Evolutionary conservation across 2,888 invertebrate species (phyloP).

Genomic region (Drosophila kanekoi): DNA sequence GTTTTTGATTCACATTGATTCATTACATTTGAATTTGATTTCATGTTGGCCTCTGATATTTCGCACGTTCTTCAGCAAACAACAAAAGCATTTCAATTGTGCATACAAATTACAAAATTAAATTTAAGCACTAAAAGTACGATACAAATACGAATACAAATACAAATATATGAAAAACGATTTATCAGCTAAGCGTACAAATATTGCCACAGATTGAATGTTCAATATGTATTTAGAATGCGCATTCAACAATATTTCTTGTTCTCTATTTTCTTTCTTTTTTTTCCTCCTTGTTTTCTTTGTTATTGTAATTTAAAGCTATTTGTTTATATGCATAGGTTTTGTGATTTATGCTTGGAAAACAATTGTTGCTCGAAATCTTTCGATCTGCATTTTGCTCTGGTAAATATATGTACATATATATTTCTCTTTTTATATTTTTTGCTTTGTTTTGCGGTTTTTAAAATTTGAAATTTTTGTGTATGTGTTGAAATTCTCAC

Average conservation of each 20-base stretch:
- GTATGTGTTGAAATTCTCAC: slow-evolving; percentile 65
- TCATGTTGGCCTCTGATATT: slow-evolving; percentile 30
- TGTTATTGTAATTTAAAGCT: slow-evolving; percentile 69
- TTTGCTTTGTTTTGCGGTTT: slow-evolving; percentile 7
- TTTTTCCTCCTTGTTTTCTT: slow-evolving; percentile 15
- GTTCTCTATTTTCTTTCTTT: slow-evolving; percentile 5
- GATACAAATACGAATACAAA: slow-evolving; percentile 40
- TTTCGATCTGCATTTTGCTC: slow-evolving; percentile 26
- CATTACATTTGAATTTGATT: slow-evolving; percentile 30
- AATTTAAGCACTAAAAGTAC: slow-evolving; percentile 52
- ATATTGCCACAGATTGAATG: slow-evolving; percentile 54
- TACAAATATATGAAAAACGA: slow-evolving; percentile 37
- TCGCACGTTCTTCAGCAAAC: slow-evolving; percentile 56
- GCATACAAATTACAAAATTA: slow-evolving; percentile 42
- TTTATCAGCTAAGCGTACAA: slow-evolving; percentile 48
- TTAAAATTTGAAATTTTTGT: slow-evolving; percentile 52
- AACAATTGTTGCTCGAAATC: slow-evolving; percentile 62
- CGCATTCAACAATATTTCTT: slow-evolving; percentile 45
- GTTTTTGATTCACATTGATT: slow-evolving; percentile 31
- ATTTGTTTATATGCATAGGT: slow-evolving; percentile 69
- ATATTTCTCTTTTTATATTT: slow-evolving; percentile 18
- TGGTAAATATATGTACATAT: slow-evolving; percentile 17
- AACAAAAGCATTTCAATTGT: slow-evolving; percentile 66
- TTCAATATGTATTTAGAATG: slow-evolving; percentile 32
- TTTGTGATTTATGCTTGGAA: slow-evolving; percentile 70